Evolutionary conservation across 2,888 invertebrate species (phyloP).

Genomic region (Sympetrum striolatum): DNA sequence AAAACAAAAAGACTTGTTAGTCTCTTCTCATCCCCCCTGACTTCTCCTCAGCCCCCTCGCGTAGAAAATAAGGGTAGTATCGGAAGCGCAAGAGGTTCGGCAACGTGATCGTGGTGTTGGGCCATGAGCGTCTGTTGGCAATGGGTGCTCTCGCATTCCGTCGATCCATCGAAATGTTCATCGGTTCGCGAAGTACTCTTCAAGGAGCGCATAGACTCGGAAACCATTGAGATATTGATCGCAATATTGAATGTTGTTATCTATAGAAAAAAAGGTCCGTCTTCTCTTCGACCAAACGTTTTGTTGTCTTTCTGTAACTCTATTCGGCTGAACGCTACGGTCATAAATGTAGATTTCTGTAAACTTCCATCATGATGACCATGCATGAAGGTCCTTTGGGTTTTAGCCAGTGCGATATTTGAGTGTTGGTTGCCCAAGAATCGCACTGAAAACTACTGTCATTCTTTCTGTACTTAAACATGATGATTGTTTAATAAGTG

Average conservation of each 20-base stretch:
- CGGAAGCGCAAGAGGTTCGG: neutral
- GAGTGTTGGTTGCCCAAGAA: neutral
- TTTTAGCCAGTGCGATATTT: neutral
- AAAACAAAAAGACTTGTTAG: neutral
- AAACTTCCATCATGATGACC: neutral
- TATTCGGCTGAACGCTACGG: neutral
- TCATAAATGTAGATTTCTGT: neutral
- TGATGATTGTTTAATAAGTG: too few species aligned
- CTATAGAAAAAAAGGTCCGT: neutral
- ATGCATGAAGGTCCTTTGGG: neutral
- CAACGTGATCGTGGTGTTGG: neutral
- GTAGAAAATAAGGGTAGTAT: neutral
- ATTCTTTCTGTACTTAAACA: too few species aligned
- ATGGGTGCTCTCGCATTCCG: neutral
- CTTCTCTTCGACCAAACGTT: neutral
- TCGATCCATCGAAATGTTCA: neutral
- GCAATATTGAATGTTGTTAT: neutral
- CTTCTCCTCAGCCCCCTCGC: neutral
- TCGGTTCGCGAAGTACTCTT: neutral
- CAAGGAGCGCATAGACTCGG: neutral
- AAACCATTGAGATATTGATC: neutral
- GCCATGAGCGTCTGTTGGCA: neutral
- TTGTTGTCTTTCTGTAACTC: neutral
- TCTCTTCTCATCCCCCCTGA: neutral
- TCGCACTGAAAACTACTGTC: neutral